Evolutionary conservation across 2,797 vertebrate species (phyloP).

Genomic region (Pelodytes ibericus): DNA sequence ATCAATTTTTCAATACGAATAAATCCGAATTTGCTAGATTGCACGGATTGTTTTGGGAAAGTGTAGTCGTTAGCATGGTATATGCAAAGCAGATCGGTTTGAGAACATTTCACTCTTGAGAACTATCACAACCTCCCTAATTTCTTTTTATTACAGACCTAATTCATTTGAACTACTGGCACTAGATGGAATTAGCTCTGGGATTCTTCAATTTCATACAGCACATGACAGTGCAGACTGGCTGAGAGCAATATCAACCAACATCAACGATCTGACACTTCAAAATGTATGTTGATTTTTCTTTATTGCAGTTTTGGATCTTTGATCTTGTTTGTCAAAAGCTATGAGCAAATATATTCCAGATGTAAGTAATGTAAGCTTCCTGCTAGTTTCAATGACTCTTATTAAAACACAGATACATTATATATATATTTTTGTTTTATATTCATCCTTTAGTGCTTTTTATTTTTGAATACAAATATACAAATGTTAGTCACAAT

Average conservation of each 20-base stretch:
- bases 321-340: neutral
- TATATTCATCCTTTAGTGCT: too few species aligned
- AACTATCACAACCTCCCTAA: neutral
- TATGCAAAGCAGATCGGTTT: neutral
- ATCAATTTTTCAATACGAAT: too few species aligned
- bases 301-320: constrained; percentile 45
- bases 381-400: neutral
- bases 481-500: too few species aligned
- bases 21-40: neutral
- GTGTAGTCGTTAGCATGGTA: neutral
- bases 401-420: neutral
- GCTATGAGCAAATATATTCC: neutral
- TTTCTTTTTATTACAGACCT: constrained; percentile 75
- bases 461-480: too few species aligned
- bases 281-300: constrained; percentile 85
- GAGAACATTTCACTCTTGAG: neutral
- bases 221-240: constrained; percentile 89
- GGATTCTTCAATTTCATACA: constrained; percentile 88
- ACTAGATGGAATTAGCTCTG: constrained; percentile 82
- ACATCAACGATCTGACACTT: constrained; percentile 85
- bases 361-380: neutral
- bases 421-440: too few species aligned
- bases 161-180: constrained; percentile 89
- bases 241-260: constrained; percentile 89
- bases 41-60: neutral